Evolutionary conservation across 2,797 vertebrate genomes (phyloP), one percentile per base, ranked within the genome.

Genomic region (Gouania willdenowi): DNA sequence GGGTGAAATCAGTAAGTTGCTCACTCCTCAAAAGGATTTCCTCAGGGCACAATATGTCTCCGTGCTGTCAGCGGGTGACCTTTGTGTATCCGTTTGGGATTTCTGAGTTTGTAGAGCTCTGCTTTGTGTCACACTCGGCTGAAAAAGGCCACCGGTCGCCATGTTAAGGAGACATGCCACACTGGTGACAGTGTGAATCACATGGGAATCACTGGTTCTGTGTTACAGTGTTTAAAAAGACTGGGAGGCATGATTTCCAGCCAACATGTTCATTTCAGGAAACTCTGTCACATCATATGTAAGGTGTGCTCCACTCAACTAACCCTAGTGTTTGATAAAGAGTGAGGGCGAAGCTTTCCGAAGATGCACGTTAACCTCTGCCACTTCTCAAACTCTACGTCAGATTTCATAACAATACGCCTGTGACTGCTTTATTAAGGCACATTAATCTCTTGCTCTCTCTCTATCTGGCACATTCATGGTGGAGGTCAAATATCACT

Each of bases 61-160:
- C 22, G 41, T 48, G 33, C 80, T 76, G 82, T 87, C 82, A 83
- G 70, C 36, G n/a, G 6, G 5, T 80, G 81, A 85, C 84, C 82
- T 87, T 84, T 82, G 59, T 66, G 59, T 66, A 59, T 81, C 70
- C 65, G 77, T 45, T 23, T 50, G 61, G 76, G 77, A 73, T 79
- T 77, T 70, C 49, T 41, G 52, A 72, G 79, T 79, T 75, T 78
- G 72, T 77, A 17, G 66, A 48, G 68, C 62, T 12, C 35, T 4
- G 47, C 44, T 53, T 49, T 53, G 60, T 63, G 73, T 62, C 77
- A 68, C 51, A 59, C 44, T 42, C 32, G 1, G 50, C 45, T 33
- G 63, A 43, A 50, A 81, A 71, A 79, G 75, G 78, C 36, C 78
- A 77, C 28, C 32, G 11, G 55, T 71, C 70, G 63, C 53, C 43